phyloP scores from a whole-genome alignment of 2,888 invertebrate species.

The Melieria crassipennis region DNA sequence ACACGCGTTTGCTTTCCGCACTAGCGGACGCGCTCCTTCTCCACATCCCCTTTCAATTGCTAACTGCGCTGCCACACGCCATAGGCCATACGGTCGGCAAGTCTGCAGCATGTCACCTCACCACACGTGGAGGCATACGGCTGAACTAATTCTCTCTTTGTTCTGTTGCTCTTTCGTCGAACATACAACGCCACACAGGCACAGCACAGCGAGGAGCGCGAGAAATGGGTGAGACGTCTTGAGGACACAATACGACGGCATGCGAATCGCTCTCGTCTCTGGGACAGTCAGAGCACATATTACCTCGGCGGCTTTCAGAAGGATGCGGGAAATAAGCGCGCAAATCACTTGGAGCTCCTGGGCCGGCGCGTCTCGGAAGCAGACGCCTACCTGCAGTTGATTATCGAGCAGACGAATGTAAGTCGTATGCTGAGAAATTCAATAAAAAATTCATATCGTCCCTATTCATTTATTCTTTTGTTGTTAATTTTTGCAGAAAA shows the following conservation, averaged over 20 bases:
- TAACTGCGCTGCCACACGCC: too few relatives aligned
- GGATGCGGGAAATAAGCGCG: conserved; percentile 65
- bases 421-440: conserved; percentile 48
- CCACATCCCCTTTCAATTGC: too few relatives aligned
- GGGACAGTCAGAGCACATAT: conserved; percentile 61
- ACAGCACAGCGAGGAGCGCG: conserved; percentile 91
- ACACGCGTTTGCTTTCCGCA: too few relatives aligned
- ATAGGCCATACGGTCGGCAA: too few relatives aligned
- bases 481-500: conserved; percentile 68
- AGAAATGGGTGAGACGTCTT: conserved; percentile 94
- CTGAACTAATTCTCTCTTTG: too few relatives aligned
- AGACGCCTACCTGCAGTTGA: conserved; percentile 93
- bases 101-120: too few relatives aligned
- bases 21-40: too few relatives aligned
- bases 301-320: conserved; percentile 66
- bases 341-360: conserved; percentile 73
- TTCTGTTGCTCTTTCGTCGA: too few relatives aligned
- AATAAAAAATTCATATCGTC: background rate
- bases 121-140: too few relatives aligned
- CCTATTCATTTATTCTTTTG: conserved; percentile 16
- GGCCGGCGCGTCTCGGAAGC: conserved; percentile 94
- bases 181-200: conserved; percentile 72
- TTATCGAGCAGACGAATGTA: conserved; percentile 92
- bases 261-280: conserved; percentile 69
- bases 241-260: conserved; percentile 94